Evolutionary conservation across 2,113 vertebrate species (phyloP), one percentile per base, ranked within the genome.

Genomic region (Melanerpes formicivorus): DNA sequence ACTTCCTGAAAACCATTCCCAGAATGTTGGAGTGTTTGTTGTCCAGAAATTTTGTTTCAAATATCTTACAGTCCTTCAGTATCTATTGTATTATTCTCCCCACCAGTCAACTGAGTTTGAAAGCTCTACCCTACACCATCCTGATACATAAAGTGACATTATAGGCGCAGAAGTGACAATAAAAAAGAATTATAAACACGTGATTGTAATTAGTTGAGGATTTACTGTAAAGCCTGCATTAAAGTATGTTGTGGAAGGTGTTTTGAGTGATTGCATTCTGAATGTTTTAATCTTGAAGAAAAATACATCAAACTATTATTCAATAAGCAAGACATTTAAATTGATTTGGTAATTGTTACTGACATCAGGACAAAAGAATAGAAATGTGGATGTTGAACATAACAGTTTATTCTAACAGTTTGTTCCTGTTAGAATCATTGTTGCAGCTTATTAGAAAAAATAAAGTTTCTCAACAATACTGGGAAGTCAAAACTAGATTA

Each of bases 221-320:
- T 88, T 87, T 90, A 23, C 54, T 40, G 44, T 62, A 80, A 82
- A 91, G 52, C 6, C n/a, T 81, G 18, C 40, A 73, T 90, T 67
- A 80, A 77, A 71, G 11, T 19, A n/a, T 74, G 29, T 32, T 74
- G 30, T 52, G 21, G 64, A 85, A 95, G 70, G 11, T 94, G 69
- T 94, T 96, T 90, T 94, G 89, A 90, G 67, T 90, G 62, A 44
- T 67, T 91, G 37, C 17, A 25, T 85, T 91, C 37, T 77, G 72
- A 82, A 84, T 67, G 75, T 92, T 90, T 92, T 52, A 84, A 71
- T 67, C 75, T 74, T 64, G 48, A 92, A 87, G 71, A 84, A 87
- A 84, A 90, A 52, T 29, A 77, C 22, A 86, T 75, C 88, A 90
- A 94, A 86, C 44, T 80, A 71, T 60, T 89, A 88, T 44, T 90